Percentiles rank a stretch among this genome's conserved stretches.
phyloP scores from a whole-genome alignment of 1,140 invertebrate species.

The Chelonus insularis region DNA sequence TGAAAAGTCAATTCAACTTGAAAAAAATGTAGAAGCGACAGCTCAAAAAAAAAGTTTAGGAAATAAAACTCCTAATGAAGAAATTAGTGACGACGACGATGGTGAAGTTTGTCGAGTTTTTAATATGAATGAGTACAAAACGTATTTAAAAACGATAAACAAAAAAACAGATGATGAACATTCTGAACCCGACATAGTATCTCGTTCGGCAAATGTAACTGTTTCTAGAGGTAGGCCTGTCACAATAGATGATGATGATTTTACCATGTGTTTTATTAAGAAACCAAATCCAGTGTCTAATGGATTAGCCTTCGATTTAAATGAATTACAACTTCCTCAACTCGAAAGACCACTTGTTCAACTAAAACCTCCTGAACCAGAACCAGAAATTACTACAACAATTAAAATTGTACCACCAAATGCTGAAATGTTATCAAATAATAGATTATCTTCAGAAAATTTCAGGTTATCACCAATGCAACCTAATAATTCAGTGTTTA shows the following conservation, averaged over 20 bases:
- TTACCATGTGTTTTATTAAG: conserved; percentile 38
- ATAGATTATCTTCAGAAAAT: neutral
- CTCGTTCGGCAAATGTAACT: neutral
- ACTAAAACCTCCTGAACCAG: neutral
- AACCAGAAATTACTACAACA: conserved; percentile 35
- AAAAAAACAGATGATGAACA: neutral
- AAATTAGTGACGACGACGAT: too few species aligned
- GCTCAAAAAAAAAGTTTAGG: too few species aligned
- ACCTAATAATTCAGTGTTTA: neutral
- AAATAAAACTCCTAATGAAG: too few species aligned
- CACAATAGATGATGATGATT: conserved; percentile 34
- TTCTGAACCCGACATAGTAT: neutral
- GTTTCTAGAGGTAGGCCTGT: neutral
- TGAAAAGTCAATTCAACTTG: too few species aligned
- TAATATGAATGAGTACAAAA: too few species aligned
- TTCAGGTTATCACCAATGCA: neutral
- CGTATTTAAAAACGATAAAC: neutral
- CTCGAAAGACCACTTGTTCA: conserved; percentile 30
- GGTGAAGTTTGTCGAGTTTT: too few species aligned
- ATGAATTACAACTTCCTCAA: conserved; percentile 38
- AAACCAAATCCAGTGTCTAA: conserved; percentile 12
- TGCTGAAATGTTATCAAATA: neutral
- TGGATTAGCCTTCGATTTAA: conserved; percentile 39
- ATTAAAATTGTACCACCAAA: conserved; percentile 26
- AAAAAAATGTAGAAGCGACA: too few species aligned